Conservation (phyloP, 1,140 invertebrate species). For the Leptestheria dahalacensis region DNA sequence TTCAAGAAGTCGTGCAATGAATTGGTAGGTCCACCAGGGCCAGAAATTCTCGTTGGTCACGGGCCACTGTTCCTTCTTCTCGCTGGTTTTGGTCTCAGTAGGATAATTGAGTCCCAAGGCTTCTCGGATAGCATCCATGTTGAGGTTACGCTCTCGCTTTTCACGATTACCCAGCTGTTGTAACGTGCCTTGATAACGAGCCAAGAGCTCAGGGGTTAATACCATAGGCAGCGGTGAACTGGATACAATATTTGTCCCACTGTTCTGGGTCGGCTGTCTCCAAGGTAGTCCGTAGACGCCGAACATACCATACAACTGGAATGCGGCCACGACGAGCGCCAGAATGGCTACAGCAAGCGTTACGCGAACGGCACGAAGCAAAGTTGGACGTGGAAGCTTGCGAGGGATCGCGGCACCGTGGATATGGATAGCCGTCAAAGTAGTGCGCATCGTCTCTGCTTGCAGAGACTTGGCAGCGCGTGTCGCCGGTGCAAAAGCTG, state of each 20-base stretch:
- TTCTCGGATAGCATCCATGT: conserved; percentile 1
- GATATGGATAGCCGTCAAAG: conserved; percentile 27
- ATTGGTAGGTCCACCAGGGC: conserved; percentile 79
- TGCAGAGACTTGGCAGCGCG: conserved; percentile 28
- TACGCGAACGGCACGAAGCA: conserved; percentile 64
- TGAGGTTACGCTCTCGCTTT: conserved; percentile 4
- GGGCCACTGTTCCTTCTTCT: conserved; percentile 11
- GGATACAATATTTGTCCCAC: background rate
- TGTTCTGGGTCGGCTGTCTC: background rate
- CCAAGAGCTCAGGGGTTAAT: conserved; percentile 11
- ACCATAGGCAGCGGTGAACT: background rate
- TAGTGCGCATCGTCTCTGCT: conserved; percentile 27
- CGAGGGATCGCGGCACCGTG: conserved; percentile 22
- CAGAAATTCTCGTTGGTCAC: conserved; percentile 35
- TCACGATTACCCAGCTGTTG: background rate
- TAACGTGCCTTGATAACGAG: background rate
- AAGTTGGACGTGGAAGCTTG: conserved; percentile 28
- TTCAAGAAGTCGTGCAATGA: conserved; percentile 64
- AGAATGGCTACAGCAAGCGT: conserved; percentile 67
- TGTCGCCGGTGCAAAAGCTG: conserved; percentile 46
- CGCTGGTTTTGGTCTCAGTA: background rate
- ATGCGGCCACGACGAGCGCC: conserved; percentile 58
- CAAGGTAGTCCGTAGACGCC: conserved; percentile 41
- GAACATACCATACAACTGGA: conserved; percentile 69
- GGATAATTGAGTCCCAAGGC: background rate